phyloP scores from a whole-genome alignment of 2,113 vertebrate genomes.

The Mohoua ochrocephala region DNA sequence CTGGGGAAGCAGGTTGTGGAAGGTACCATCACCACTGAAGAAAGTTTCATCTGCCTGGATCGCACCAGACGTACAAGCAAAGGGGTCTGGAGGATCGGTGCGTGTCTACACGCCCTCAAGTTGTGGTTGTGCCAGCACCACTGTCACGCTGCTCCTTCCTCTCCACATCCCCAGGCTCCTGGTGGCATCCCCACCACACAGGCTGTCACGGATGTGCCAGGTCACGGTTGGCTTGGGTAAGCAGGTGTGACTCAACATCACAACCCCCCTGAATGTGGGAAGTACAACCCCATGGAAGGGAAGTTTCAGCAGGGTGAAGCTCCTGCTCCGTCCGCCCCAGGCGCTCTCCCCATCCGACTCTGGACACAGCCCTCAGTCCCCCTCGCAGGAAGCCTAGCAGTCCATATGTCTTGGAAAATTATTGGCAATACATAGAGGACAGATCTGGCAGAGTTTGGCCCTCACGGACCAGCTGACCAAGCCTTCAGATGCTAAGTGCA shows the following conservation, averaged over 20 bases:
- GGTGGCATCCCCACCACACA: background rate
- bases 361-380: background rate
- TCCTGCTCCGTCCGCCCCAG: background rate
- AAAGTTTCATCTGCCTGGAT: background rate
- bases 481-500: background rate
- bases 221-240: background rate
- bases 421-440: background rate
- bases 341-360: accelerated
- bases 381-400: accelerated
- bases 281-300: background rate
- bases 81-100: background rate
- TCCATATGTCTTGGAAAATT: background rate
- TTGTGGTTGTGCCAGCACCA: background rate
- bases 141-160: background rate
- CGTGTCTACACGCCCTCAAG: background rate
- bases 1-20: background rate
- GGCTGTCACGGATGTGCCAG: background rate
- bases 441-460: background rate
- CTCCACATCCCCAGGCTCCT: background rate
- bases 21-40: background rate
- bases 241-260: background rate
- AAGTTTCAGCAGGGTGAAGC: background rate
- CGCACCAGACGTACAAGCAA: accelerated
- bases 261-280: accelerated
- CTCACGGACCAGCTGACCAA: background rate